Base-by-base conservation (phyloP, 2,797 vertebrate species). In the Schizopygopsis pylzovi region DNA sequence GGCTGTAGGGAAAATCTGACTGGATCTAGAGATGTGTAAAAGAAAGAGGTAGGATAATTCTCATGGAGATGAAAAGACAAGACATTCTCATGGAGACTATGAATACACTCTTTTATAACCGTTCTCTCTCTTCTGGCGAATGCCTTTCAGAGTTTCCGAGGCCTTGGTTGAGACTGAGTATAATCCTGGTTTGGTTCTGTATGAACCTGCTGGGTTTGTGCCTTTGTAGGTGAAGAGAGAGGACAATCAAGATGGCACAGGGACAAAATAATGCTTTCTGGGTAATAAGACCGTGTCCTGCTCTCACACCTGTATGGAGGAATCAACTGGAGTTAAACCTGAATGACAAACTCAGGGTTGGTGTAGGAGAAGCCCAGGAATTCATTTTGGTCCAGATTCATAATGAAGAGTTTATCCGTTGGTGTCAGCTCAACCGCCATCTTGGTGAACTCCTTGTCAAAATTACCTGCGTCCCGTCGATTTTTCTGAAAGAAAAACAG, bases 361-460 rank as follows among this genome's bases (percentile, higher is more conserved):
- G 97, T 98, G 94, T 98, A 99, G 91, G 98, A 99, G 95, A 99
- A 99, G 88, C 98, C 98, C 87, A 97, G 97, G 93, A 99, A 99
- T 93, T 99, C 98, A 43, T 97, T 98, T 94, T 99, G 98, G 95
- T 99, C 98, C 96, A 99, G 96, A 93, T 99, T 99, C 98, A 99
- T 99, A 94, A 99, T 99, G 96, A 99, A 99, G 93, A 99, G 97
- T 95, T 99, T 99, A 94, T 99, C 98, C 3, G 98, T 99, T 72
- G 98, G 98, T 0, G 98, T 99, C 91, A 99, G 96, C 88, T 99
- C 98, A 91, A 99, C 97, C 2, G 94, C 96, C 96, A 99, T 98
- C 93, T 98, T 97, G 88, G 98, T 99, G 94, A 99, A 99, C 96
- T 99, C 98, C 89, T 97, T 98, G 95, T 99, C 98, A 84, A 99